Conservation (phyloP, 2,888 invertebrate genomes). For the Campoplex capitator region DNA sequence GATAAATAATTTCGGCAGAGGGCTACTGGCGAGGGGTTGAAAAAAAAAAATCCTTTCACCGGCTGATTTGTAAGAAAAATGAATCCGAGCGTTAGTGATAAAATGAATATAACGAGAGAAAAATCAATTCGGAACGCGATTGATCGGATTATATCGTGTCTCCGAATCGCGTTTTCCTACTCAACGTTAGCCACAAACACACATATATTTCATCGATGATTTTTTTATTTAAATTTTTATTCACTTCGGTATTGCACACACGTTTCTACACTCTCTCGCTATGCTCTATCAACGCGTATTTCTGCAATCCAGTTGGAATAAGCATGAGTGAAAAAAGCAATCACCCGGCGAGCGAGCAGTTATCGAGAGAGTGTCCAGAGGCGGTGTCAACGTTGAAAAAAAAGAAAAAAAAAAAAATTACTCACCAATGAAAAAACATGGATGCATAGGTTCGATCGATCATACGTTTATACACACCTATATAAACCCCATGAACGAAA, state of each 20-base stretch:
- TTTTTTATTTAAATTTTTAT: neutral
- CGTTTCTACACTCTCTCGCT: neutral
- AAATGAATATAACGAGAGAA: neutral
- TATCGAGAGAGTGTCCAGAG: conserved; percentile 11
- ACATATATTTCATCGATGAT: neutral
- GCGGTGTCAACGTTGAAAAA: conserved; percentile 24
- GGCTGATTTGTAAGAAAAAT: neutral
- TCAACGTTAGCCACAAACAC: neutral
- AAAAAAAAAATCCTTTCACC: no score
- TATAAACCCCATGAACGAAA: neutral
- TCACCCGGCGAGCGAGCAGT: neutral
- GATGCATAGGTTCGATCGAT: conserved; percentile 25
- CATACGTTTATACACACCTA: neutral
- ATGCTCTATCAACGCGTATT: neutral
- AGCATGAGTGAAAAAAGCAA: conserved; percentile 24
- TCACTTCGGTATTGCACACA: neutral
- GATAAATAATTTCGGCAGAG: conserved; percentile 20
- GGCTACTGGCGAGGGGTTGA: neutral
- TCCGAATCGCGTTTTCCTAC: neutral
- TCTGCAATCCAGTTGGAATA: neutral
- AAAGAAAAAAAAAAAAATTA: conserved; percentile 9
- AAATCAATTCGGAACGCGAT: neutral
- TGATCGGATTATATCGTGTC: neutral
- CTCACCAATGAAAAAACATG: conserved; percentile 10
- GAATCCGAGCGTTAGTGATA: neutral